Evolutionary conservation across 2,888 invertebrate genomes (phyloP).

Genomic region (Sceliomorpha sp.): DNA sequence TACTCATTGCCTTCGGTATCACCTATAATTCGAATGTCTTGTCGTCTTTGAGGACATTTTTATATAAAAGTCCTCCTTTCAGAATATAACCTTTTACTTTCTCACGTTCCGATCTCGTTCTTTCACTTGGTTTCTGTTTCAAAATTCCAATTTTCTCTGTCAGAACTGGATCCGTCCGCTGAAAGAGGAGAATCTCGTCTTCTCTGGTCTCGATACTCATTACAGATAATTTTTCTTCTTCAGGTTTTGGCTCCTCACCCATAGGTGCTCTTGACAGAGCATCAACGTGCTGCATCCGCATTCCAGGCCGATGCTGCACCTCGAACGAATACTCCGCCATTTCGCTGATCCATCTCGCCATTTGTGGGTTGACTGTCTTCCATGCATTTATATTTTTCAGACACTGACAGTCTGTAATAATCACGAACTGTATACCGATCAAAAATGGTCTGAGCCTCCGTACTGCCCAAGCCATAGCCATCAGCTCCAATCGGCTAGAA

Average conservation of each 20-base stretch:
- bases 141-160: constrained; percentile 4
- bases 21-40: not conserved
- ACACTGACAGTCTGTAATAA: not conserved
- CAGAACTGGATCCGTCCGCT: not conserved
- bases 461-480: no score
- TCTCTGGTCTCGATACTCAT: not conserved
- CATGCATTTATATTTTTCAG: not conserved
- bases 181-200: constrained; percentile 2
- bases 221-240: not conserved
- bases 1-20: constrained; percentile 3
- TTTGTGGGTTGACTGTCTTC: not conserved
- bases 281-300: no score
- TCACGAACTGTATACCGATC: not conserved
- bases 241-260: no score
- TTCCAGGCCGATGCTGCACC: not conserved
- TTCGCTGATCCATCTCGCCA: not conserved
- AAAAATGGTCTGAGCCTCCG: not conserved
- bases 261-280: no score
- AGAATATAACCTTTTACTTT: not conserved
- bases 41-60: not conserved
- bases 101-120: not conserved
- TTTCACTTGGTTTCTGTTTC: not conserved
- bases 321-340: not conserved
- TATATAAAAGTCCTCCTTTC: not conserved
- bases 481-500: not conserved